Evolutionary conservation across 2,888 invertebrate species (phyloP), one percentile per base, ranked within the genome.

Genomic region (Melanophora roralis): DNA sequence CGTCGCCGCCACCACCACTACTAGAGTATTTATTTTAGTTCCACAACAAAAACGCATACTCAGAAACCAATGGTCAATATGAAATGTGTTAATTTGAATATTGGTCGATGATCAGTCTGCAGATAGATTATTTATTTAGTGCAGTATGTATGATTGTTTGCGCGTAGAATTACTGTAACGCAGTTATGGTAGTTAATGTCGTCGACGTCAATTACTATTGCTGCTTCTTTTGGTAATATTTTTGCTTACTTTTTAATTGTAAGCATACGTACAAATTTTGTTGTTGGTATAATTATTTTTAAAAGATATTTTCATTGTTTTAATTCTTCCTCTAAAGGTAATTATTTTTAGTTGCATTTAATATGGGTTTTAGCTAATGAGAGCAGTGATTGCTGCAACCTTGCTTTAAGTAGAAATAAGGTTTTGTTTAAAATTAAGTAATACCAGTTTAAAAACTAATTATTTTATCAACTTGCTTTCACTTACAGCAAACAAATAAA

Each of bases 11-110:
- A 40, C 62, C 59, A 36, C 45, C 76, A 49, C 16, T 71, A 45
- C 76, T 71, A 57, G 57, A 77, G 69, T 59, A 57, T 80, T 72
- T 71, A 71, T 16, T 53, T 79, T 57, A 45, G 65, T 74, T 78
- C 55, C 55, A 68, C 51, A 62, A 62, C 36, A 12, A 27, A 69
- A 43, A 59, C 11, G n/a, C 8, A 57, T n/a, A 57, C 7, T 23
- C 38, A 40, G 16, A 45, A 8, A 11, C 12, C 55, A 53, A 38
- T 77, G 76, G 76, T 77, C 76, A 71, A 65, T 51, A 77, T 59
- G 64, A 76, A 69, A 76, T 76, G 49, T 65, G 49, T 45, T 60
- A 76, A 80, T 80, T 80, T 80, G 68, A 80, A 80, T 80, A 80
- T 72, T 49, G 59, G 36, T 21, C 51, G 23, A n/a, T 43, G 7